A percentile compares a stretch with the other conserved stretches of the same genome.
These are phyloP conservation scores for Drosophila quadrilineata DNA, from an alignment of 1,140 invertebrate genomes.

Conservation along the genomic window DNA sequence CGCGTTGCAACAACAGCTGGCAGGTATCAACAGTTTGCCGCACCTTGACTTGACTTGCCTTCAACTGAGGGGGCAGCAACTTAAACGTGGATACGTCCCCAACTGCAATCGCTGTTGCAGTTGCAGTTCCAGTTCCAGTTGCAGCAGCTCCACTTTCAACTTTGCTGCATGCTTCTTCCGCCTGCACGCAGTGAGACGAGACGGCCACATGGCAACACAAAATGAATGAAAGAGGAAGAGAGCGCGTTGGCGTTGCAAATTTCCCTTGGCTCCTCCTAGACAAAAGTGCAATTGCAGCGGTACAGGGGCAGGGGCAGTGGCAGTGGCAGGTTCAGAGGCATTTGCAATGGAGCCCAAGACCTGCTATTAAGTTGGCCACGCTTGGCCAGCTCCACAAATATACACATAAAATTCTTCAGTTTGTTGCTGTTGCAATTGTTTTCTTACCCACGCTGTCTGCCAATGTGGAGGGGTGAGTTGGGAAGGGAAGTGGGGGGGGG, in stretches of 20 bases:
- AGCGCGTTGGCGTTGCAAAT: slow-evolving; percentile 42
- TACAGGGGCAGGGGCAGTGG: neutral
- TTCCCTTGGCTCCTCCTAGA: slow-evolving; percentile 27
- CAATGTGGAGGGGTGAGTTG: too few species aligned
- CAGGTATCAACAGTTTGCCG: slow-evolving; percentile 16
- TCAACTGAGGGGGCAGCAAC: neutral
- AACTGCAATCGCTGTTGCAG: neutral
- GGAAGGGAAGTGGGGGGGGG: too few species aligned
- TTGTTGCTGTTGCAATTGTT: slow-evolving; percentile 29
- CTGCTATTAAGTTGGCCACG: slow-evolving; percentile 55
- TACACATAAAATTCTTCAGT: slow-evolving; percentile 10
- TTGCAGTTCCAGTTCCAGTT: neutral
- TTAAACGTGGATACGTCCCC: too few species aligned
- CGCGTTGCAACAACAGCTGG: slow-evolving; percentile 18
- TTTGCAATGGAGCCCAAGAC: slow-evolving; percentile 18
- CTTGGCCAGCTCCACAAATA: slow-evolving; percentile 47
- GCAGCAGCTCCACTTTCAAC: slow-evolving; percentile 60
- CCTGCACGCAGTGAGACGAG: slow-evolving; percentile 21
- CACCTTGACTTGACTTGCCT: slow-evolving; percentile 18
- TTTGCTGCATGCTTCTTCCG: slow-evolving; percentile 49
- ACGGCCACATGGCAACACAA: slow-evolving; percentile 27
- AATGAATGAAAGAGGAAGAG: too few species aligned
- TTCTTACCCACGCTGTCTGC: slow-evolving; percentile 63
- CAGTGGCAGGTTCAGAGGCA: neutral
- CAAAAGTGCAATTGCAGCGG: neutral